Percentiles rank a stretch among this genome's conserved stretches.
These are phyloP conservation scores for Malurus elegans DNA, from an alignment of 2,113 vertebrate species.

Conservation along the genomic window DNA sequence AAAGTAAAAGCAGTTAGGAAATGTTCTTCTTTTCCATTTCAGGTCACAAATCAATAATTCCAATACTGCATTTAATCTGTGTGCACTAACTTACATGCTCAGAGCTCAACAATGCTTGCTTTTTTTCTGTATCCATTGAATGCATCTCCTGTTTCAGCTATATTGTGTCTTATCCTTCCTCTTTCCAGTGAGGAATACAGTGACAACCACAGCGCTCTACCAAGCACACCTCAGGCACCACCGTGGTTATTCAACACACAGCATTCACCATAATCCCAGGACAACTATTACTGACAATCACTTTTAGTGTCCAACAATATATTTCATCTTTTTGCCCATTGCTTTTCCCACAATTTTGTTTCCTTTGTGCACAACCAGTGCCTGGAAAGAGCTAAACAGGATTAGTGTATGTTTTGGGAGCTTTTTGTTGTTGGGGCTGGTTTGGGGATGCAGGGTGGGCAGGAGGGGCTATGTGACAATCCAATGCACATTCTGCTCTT, in stretches of 20 bases:
- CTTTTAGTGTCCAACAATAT: background rate
- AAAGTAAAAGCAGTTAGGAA: background rate
- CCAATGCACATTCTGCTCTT: fast-evolving
- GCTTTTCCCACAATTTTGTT: background rate
- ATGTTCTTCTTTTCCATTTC: background rate
- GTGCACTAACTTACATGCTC: background rate
- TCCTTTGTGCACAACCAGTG: background rate
- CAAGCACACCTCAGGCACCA: background rate
- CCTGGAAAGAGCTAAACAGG: background rate
- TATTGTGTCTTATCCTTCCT: background rate
- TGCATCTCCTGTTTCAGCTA: background rate
- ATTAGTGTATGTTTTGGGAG: background rate
- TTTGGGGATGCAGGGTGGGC: background rate
- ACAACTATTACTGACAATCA: background rate
- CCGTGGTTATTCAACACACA: background rate
- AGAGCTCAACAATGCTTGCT: fast-evolving
- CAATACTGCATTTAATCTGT: background rate
- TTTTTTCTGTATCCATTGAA: background rate
- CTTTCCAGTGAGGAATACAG: background rate
- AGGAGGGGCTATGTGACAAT: fast-evolving
- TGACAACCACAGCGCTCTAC: fast-evolving
- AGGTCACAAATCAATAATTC: background rate
- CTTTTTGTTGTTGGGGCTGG: background rate
- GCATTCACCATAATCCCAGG: background rate
- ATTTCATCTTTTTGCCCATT: background rate